A percentile compares a stretch with the other conserved stretches of the same genome.
These are phyloP conservation scores for Lacerta viridis DNA, from an alignment of 2,797 vertebrate genomes.

Conservation along the genomic window DNA sequence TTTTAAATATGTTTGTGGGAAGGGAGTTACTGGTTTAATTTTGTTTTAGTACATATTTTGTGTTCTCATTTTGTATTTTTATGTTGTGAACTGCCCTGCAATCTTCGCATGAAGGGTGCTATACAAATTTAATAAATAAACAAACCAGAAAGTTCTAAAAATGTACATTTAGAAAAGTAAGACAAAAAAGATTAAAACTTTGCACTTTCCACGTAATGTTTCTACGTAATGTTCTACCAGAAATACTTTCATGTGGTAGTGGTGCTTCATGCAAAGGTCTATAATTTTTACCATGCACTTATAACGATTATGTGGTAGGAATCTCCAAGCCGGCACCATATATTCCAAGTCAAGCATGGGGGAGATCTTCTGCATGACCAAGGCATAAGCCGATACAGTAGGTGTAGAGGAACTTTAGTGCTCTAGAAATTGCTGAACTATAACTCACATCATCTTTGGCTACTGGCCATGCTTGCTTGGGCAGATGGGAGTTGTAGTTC, in stretches of 20 bases:
- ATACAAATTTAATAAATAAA: conserved; percentile 24
- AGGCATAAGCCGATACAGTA: background rate
- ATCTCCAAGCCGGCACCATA: background rate
- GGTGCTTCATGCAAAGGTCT: background rate
- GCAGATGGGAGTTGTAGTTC: too few relatives aligned
- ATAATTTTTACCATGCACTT: background rate
- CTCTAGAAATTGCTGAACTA: background rate
- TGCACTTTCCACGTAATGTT: too few relatives aligned
- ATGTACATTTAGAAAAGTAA: background rate
- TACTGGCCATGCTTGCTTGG: too few relatives aligned
- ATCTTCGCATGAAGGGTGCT: too few relatives aligned
- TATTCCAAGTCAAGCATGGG: background rate
- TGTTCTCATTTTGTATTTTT: too few relatives aligned
- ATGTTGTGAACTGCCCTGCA: too few relatives aligned
- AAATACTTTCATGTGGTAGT: background rate
- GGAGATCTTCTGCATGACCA: background rate
- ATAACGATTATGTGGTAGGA: background rate
- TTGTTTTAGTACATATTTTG: too few relatives aligned
- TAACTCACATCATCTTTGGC: too few relatives aligned
- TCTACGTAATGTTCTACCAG: background rate
- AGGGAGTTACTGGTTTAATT: too few relatives aligned
- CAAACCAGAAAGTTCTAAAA: background rate
- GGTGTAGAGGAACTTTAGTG: too few relatives aligned
- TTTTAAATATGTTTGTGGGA: too few relatives aligned
- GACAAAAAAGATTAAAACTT: background rate